phyloP scores from a whole-genome alignment of 1,140 invertebrate species.

The Metopolophium dirhodum region DNA sequence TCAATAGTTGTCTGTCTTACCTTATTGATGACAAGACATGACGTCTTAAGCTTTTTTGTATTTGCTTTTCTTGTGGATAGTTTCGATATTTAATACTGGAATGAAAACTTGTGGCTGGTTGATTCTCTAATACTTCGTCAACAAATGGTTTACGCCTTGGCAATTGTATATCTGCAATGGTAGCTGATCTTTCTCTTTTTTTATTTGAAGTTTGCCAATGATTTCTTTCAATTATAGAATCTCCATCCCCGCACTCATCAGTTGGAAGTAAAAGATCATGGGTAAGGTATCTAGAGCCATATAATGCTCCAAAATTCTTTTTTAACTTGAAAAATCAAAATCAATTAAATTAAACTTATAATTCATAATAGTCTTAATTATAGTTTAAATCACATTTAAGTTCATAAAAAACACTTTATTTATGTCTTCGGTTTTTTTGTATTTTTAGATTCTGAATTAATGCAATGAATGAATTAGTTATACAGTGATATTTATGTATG shows the following conservation, averaged over 20 bases:
- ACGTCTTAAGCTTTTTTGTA: slow-evolving; percentile 36
- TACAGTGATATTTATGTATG: too few species aligned
- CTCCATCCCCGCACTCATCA: slow-evolving; percentile 67
- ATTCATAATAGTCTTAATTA: not conserved
- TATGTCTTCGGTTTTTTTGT: too few species aligned
- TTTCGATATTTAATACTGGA: slow-evolving; percentile 51
- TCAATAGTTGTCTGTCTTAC: not conserved
- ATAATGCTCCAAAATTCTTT: slow-evolving; percentile 63
- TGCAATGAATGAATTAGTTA: too few species aligned
- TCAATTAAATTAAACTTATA: not conserved
- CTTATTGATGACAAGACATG: slow-evolving; percentile 43
- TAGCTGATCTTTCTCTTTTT: slow-evolving; percentile 61
- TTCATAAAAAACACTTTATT: not conserved
- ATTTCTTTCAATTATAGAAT: slow-evolving; percentile 58
- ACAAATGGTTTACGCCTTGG: slow-evolving; percentile 63
- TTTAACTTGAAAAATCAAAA: slow-evolving; percentile 54
- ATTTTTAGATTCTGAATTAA: not conserved
- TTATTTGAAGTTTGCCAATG: slow-evolving; percentile 62
- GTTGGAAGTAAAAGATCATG: slow-evolving; percentile 70
- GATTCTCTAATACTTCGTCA: slow-evolving; percentile 62
- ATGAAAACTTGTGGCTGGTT: slow-evolving; percentile 61
- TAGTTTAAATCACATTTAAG: not conserved
- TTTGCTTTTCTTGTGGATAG: slow-evolving; percentile 24
- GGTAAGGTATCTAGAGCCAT: slow-evolving; percentile 68
- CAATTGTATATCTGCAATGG: slow-evolving; percentile 62